Evolutionary conservation across 1,140 invertebrate species (phyloP), one percentile per base, ranked within the genome.

Genomic region (Adelges cooleyi): DNA sequence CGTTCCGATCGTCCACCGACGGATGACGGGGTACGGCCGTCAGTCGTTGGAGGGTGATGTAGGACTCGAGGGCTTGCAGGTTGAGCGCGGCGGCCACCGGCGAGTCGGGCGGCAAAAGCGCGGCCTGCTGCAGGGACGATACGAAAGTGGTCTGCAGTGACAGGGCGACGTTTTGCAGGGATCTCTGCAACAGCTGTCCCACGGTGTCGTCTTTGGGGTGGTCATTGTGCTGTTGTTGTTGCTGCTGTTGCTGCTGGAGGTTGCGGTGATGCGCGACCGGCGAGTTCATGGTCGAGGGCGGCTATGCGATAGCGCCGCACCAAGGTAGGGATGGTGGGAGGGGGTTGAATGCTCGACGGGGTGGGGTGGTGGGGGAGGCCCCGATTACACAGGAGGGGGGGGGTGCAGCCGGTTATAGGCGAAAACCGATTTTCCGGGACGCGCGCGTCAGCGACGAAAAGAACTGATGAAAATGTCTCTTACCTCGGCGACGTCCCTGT

Each of bases 31-130:
- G 76, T 1, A 78, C 78, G 27, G 78, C 74, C 53, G 71, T 75
- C 22, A 90, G 76, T 66, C 86, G 79, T 75, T 90, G 87, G 36
- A 89, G 75, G 13, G 87, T 86, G 71, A 89, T 77, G 75, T 89
- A 90, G 25, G 86, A 89, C 76, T 90, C 86, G 36, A 90, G 73
- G 3, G 87, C 87, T 75, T 90, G 87, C 5, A 89, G 77, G 74
- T 89, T 89, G 4, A 90, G 75, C 0, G 87, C 87, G 5, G 86
- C 84, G 1, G 86, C 86, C 2, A 86, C 85, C 1, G 86, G 84
- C 1, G 86, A 87, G 68, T 86, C 86, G 0, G 85, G 83, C 0
- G 87, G 85, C 62, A 90, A 72, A 6, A 89, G 74, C 0, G 86
- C 86, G 0, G 85, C 85, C 71, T 86, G 84, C 70, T 86, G 86